Evolutionary conservation across 2,113 vertebrate genomes (phyloP), one percentile per base, ranked within the genome.

Genomic region (Brachirus orientalis): DNA sequence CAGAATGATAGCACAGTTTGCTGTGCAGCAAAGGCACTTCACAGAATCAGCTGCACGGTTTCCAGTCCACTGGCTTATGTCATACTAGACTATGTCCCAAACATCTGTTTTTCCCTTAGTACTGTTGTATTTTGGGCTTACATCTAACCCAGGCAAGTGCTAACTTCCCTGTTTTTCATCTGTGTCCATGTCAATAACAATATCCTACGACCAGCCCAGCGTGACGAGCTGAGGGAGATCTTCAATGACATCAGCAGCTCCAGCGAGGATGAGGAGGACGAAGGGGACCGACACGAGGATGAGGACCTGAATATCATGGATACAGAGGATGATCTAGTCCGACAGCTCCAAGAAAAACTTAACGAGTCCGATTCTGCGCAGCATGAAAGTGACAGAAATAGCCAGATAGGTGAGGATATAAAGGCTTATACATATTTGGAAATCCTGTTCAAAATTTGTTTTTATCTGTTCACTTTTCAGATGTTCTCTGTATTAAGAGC

Each of bases 231-330:
- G 69, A 91, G 90, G 38, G 93, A 96, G 87, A 94, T 95, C 83
- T 94, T 94, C 85, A 95, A 93, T 41, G 94, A 96, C 86, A 95
- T 96, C 82, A 96, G 95, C 86, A 97, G 93, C 91, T 95, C 92
- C 84, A 95, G 91, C 0, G 96, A 98, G 73, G 98, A 99, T 10
- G 94, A 95, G 75, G 97, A 99, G 52, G 97, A 95, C 3, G 95
- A 97, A 57, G 89, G 90, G 4, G 95, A 98, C 78, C 90, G 95
- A n/a, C 93, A 96, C 0, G 94, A 96, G 0, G 94, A 97, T 0
- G 95, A 98, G 70, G 94, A 96, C 69, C 91, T 98, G 68, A 98
- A 99, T 71, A 97, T 98, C 79, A 95, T 98, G 83, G 94, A 94
- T 86, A 93, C 92, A 0, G 96, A 98, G 72, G 95, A 97, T 1